Base-by-base conservation (phyloP, 2,113 vertebrate genomes). In the Setophaga petechia region DNA sequence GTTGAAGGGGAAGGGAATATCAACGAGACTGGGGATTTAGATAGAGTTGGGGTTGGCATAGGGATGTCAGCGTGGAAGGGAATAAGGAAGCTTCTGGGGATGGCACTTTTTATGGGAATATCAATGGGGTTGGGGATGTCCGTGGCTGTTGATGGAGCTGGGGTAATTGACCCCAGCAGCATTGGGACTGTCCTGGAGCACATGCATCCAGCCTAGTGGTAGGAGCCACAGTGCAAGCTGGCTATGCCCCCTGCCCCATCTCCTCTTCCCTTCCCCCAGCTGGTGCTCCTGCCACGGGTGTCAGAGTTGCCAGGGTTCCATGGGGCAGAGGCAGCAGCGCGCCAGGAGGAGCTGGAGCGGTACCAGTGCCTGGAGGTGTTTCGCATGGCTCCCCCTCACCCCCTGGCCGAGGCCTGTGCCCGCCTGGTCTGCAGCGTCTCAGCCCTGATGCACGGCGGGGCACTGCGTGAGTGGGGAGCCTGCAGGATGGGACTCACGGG, bases 311-410 rank as follows among this genome's bases (percentile, higher is more conserved):
- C 98, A 1, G 98, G 98, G 63, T 98, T 99, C 83, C 94, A 96
- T 2, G 98, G 97, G 9, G 82, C 87, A 1, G 97, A 98, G 7
- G 96, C 96, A 0, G 93, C 79, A 31, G 95, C 67, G 1, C 97
- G 96, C 19, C 97, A 96, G 5, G 97, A 98, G 39, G 98, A 99
- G 66, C 98, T 99, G 97, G 94, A 97, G 51, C 97, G 93, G 65
- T 99, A 98, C 92, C 98, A 95, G 96, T 99, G 98, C 91, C 80
- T 98, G 95, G 98, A 98, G 67, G 98, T 98, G 25, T 98, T 98
- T 44, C 97, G 95, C 95, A 98, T 98, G 94, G 97, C 95, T 6
- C 98, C 98, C 1, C 98, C 98, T 39, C 96, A 97, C 1, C 55
- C 79, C 16, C 94, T 98, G 91, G 97, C 99, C 2, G 97, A 98